Evolutionary conservation across 53 echinoderm and acorn worm species (phyloP), one percentile per base, ranked within the genome.

Genomic region (Echinarachnius parma): DNA sequence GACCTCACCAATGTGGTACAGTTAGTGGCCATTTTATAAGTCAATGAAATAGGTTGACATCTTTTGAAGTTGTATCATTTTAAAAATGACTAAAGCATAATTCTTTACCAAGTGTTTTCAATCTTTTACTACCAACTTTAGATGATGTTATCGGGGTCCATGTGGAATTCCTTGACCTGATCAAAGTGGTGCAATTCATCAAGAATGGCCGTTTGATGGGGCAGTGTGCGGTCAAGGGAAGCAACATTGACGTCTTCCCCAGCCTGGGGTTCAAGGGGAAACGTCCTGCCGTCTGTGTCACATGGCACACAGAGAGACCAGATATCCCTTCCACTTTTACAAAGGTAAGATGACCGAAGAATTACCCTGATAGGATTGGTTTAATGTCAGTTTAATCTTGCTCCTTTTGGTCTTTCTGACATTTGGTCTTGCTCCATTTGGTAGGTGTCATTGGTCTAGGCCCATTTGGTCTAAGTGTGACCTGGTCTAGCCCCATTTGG

Each of bases 131-230:
- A n/a, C n/a, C n/a, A n/a, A 0, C 21, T 31, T 2, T 28, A 95
- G 96, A 87, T 48, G 96, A 95, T 82, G 72, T 69, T 14, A 60
- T 95, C 39, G 90, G 87, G 10, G 91, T 91, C 26, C 62, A 76
- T 28, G 57, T 91, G 35, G 85, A 91, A 60, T 87, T 87, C 45
- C 79, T 90, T 53, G 77, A 75, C 26, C 39, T 62, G 11, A 77
- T 77, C 39, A 91, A 95, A 46, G 78, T 87, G 4, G 79, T 98
- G 18, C 82, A 86, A 47, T 91, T 98, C 71, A 75, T 88, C 69
- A 98, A 92, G 75, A 98, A 98, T 77, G 88, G 88, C 21, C 54
- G 66, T 21, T 61, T 92, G 42, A 87, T 98, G 29, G 98, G 98
- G 47, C 66, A 60, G 55, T 64, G 84, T 35, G 72, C 75, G 5